Base-by-base conservation (phyloP, 1,140 invertebrate genomes). In the Trissolcus basalis region DNA sequence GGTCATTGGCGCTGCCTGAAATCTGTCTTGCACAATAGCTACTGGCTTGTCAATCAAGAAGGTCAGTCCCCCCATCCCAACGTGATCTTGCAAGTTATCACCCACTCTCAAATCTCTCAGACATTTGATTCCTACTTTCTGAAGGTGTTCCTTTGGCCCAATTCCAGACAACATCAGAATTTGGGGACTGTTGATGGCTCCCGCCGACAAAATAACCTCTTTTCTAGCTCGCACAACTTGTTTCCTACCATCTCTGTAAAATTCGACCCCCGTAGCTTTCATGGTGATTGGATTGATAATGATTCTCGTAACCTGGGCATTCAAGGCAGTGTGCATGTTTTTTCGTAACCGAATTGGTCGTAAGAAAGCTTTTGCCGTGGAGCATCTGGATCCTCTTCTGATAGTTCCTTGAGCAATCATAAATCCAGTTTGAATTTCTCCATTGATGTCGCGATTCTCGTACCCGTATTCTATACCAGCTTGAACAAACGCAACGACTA, bases 351-450 rank as follows among this genome's bases (percentile, higher is more conserved):
- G 86, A 0, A 94, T 91, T 6, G 96, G 95, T 65, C 94, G 88
- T 4, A 98, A 83, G 79, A 97, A 98, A 0, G 95, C 96, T 86
- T 96, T 96, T 0, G 96, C 94, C 6, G 96, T 96, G 67, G 94
- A 96, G 84, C 96, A 98, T 48, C 97, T 89, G 0, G 92, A 93
- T 0, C 96, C 96, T 45, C 94, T 87, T 70, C 95, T 85, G 13
- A 97, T 95, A 0, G 96, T 98, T 5, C 93, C 97, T 90, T 97
- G 95, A 3, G 94, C 93, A 39, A 96, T 93, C 93, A 96, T 95
- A 68, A 96, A 96, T 4, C 95, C 94, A 0, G 93, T 93, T 85
- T 96, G 94, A 1, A 90, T 85, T 60, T 93, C 93, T 32, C 96
- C 94, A 89, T 96, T 97, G 8, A 97, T 95, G 81, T 97, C 96